phyloP scores from a whole-genome alignment of 2,113 vertebrate genomes.

The Ramphastos sulfuratus region DNA sequence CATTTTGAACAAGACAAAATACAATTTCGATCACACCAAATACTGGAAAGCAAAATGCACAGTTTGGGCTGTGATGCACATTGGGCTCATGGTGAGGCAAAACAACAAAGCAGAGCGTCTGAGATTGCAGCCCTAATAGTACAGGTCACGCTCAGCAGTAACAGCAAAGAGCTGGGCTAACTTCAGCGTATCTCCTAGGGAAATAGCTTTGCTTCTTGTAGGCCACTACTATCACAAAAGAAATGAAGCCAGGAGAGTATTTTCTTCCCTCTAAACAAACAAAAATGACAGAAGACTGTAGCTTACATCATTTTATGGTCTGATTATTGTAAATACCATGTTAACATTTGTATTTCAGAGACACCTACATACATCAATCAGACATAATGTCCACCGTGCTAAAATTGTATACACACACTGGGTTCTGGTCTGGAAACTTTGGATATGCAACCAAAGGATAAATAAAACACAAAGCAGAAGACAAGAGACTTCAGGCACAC shows the following conservation, averaged over 20 bases:
- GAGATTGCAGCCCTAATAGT: background rate
- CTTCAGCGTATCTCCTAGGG: background rate
- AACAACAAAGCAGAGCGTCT: fast-evolving
- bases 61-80: background rate
- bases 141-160: fast-evolving
- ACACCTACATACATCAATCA: background rate
- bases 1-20: background rate
- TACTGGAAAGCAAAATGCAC: background rate
- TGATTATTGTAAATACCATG: background rate
- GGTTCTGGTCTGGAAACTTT: background rate
- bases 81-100: background rate
- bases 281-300: background rate
- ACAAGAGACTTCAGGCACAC: background rate
- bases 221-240: background rate
- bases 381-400: background rate
- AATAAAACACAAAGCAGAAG: slow-evolving; percentile 9
- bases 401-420: background rate
- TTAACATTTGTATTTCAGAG: background rate
- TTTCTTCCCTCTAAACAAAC: background rate
- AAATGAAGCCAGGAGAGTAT: background rate
- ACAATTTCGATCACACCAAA: background rate
- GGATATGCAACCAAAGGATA: background rate
- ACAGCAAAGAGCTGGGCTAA: background rate
- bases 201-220: background rate
- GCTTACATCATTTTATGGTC: background rate